These are phyloP conservation scores for Thalassoma bifasciatum DNA, from an alignment of 2,113 vertebrate genomes.

Conservation along the genomic window DNA sequence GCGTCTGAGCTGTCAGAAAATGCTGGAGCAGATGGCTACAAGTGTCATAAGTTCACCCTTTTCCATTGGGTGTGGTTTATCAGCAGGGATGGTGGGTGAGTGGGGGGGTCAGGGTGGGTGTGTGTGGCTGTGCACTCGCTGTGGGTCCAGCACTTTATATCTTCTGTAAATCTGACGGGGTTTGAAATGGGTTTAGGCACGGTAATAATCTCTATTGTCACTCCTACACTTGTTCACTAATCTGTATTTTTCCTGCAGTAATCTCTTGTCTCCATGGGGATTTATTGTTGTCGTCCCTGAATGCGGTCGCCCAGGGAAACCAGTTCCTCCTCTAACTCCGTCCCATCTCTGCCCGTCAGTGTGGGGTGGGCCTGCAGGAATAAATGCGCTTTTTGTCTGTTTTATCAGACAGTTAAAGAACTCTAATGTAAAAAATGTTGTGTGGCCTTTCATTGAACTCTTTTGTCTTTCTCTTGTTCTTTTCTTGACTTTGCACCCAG, in stretches of 20 bases:
- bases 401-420: slow-evolving; percentile 8
- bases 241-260: slow-evolving; percentile 74
- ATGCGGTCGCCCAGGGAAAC: slow-evolving; percentile 57
- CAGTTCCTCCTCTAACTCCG: neutral
- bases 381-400: neutral
- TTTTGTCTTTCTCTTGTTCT: neutral
- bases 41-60: neutral
- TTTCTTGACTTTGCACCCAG: neutral
- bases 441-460: neutral
- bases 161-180: slow-evolving; percentile 48
- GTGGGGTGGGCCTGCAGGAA: neutral
- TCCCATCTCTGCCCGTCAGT: neutral
- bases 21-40: neutral
- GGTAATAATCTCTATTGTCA: slow-evolving; percentile 75
- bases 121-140: neutral
- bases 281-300: slow-evolving; percentile 71
- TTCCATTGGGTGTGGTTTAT: slow-evolving; percentile 2
- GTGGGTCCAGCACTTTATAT: slow-evolving; percentile 31
- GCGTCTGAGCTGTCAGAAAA: neutral
- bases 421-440: neutral
- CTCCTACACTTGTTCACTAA: slow-evolving; percentile 55
- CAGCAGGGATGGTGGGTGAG: neutral
- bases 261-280: slow-evolving; percentile 77
- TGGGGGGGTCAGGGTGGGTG: no score
- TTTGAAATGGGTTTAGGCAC: slow-evolving; percentile 65